Conservation (phyloP, 2,797 vertebrate genomes). For the Lophotriccus pileatus region DNA sequence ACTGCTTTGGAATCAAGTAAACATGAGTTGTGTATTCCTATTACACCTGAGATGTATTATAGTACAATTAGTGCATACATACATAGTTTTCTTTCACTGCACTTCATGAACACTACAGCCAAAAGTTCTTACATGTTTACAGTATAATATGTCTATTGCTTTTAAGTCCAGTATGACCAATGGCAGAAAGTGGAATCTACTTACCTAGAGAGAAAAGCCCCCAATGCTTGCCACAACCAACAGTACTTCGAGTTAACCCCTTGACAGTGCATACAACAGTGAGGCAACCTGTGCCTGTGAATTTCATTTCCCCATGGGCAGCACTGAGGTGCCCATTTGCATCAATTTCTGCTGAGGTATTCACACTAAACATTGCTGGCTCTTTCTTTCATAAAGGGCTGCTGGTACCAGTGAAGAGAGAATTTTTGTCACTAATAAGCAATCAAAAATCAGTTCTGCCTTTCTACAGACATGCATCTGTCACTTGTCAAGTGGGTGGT, state of each 20-base stretch:
- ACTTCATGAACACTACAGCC: background rate
- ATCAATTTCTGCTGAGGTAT: background rate
- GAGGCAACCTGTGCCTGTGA: background rate
- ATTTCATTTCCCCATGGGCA: background rate
- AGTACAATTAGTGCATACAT: slow-evolving; percentile 8
- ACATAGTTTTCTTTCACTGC: background rate
- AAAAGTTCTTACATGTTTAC: slow-evolving; percentile 9
- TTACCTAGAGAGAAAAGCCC: background rate
- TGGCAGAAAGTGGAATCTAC: background rate
- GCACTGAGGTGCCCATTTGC: background rate
- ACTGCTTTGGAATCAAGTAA: slow-evolving; percentile 17
- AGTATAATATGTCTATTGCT: background rate
- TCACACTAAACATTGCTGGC: background rate
- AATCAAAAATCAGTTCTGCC: background rate
- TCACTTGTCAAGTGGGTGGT: background rate
- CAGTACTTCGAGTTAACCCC: background rate
- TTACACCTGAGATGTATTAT: background rate
- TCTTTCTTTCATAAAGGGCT: background rate
- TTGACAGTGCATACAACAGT: background rate
- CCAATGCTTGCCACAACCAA: background rate
- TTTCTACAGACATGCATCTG: background rate
- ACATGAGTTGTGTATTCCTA: slow-evolving; percentile 39
- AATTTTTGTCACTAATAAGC: background rate
- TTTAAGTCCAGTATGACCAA: background rate
- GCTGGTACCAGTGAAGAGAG: background rate